Evolutionary conservation across 2,797 vertebrate genomes (phyloP), one percentile per base, ranked within the genome.

Genomic region (Phrynocephalus guinanensis): DNA sequence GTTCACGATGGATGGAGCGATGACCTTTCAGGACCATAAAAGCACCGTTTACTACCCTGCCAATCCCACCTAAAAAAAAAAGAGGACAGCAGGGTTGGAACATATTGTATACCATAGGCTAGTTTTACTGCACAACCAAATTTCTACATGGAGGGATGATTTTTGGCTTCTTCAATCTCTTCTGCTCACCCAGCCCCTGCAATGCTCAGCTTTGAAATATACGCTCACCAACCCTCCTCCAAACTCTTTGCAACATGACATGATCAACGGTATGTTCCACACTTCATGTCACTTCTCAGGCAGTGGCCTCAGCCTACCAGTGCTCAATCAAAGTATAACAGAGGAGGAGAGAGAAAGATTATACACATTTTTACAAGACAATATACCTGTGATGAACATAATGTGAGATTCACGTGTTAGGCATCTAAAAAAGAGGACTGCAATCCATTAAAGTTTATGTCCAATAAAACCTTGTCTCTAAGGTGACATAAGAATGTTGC

Each of bases 21-120:
- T 99, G 99, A 84, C 99, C 99, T 96, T 99, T 99, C 93, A 99
- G 95, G 72, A 99, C 96, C 99, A 99, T 99, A 94, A 99, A 99
- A 6, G 99, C 99, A 79, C 98, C 98, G 50, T 99, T 99, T 91
- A 99, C 99, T 87, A 99, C 98, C n/a, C 98, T 98, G 81, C 99
- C 98, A 5, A 98, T 96, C 89, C 98, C 98, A 94, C 98, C 98
- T 99, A 90, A 84, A 92, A 92, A 84, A 48, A 91, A 67, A 85
- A 91, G 91, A 86, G 66, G 56, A 72, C 9, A 90, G 80, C 85
- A 85, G 87, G 48, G 90, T 70, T 5, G 38, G 6, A 66, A 20
- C 0, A 44, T 44, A 44, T 44, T 44, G 0, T 20, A 88, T 85
- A 52, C 20, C 76, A 86, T 88, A 85, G 84, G 93, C 70, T 84